Evolutionary conservation across 92 coral and sea anemone species (phyloP), one percentile per base, ranked within the genome.

Genomic region (Zoanthus sociatus): DNA sequence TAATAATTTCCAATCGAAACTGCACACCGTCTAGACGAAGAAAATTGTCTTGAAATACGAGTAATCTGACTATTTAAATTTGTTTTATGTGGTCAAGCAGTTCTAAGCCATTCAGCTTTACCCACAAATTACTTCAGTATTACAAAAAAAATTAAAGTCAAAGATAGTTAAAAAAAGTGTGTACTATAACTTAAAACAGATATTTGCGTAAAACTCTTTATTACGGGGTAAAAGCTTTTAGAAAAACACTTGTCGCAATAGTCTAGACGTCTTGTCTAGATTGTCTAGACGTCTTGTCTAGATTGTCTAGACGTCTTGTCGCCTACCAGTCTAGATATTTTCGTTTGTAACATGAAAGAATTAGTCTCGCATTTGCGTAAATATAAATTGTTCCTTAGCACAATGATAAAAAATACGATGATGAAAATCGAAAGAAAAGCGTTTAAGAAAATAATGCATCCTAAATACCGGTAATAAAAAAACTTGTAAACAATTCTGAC

Each of bases 341-440:
- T 78, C 15, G 56, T 78, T 60, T 78, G 53, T 68, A 78, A 78
- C 83, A 78, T 78, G 71, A 56, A 71, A 56, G 51, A 60, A 78
- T 78, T 56, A 78, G 73, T 68, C 17, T 68, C 73, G 15, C 83
- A 78, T 78, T 78, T 78, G 70, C 83, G 32, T 78, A 17, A 78
- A 78, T 33, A 56, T 78, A 78, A 78, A 56, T 58, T 78, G 31
- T 37, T 56, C 54, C 71, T 58, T 78, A 60, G 83, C 71, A 78
- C 55, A 56, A 78, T 78, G 33, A 58, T 37, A 78, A 60, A 58
- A 74, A 74, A 71, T 71, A 9, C 54, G 17, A 74, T 47, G 78
- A 45, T 74, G 18, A 74, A 74, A 74, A 44, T 31, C 44, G 45
- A 30, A 68, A 68, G 73, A 26, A 68, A 20, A 68, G 73, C 26